Percentiles rank a stretch among this genome's conserved stretches.
These are phyloP conservation scores for Pseudocheirus occidentalis DNA, from an alignment of 2,797 vertebrate species.

Conservation along the genomic window DNA sequence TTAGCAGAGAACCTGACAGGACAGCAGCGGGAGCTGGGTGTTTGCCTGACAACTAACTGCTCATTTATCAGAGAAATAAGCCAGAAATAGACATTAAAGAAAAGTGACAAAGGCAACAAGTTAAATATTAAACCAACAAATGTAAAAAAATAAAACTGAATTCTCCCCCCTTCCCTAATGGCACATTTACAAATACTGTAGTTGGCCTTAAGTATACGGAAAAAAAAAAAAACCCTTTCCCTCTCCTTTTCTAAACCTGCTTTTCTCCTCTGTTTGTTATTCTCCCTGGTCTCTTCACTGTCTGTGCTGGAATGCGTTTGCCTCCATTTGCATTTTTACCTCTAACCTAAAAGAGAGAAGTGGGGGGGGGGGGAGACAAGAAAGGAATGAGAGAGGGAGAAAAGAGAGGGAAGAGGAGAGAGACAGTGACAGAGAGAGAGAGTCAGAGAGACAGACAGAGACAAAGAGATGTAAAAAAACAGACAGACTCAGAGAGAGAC, in stretches of 20 bases:
- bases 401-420: too few species aligned
- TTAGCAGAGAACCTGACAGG: neutral
- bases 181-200: neutral
- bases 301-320: neutral
- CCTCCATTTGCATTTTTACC: neutral
- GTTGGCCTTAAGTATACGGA: neutral
- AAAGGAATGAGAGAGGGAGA: too few species aligned
- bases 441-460: too few species aligned
- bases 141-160: neutral
- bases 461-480: accelerated
- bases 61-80: neutral
- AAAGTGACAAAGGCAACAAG: neutral
- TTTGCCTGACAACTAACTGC: neutral
- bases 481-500: neutral
- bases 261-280: neutral
- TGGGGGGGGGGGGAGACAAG: too few species aligned
- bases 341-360: neutral
- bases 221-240: neutral
- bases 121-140: neutral
- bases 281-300: neutral
- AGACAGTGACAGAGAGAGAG: too few species aligned
- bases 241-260: neutral
- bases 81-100: neutral
- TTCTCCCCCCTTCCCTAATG: neutral
- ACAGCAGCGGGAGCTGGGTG: neutral